These are phyloP conservation scores for Drosophila picticornis DNA, from an alignment of 2,888 invertebrate genomes.

Conservation along the genomic window DNA sequence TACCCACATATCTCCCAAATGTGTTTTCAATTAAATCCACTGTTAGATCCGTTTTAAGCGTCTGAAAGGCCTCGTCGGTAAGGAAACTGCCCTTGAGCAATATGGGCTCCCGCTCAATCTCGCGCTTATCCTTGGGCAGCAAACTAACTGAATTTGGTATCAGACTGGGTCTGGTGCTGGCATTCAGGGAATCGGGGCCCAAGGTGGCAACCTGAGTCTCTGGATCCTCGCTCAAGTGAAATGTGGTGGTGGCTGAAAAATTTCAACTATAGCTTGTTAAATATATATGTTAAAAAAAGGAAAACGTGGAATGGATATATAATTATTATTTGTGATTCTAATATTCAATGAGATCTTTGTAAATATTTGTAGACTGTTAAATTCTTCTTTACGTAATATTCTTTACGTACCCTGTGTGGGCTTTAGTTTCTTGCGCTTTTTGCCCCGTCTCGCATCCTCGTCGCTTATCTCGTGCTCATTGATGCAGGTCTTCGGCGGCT, in stretches of 20 bases:
- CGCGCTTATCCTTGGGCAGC: slow-evolving; percentile 78
- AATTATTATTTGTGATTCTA: background rate
- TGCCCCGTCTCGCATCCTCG: slow-evolving; percentile 86
- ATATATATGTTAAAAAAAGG: background rate
- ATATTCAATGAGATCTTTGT: background rate
- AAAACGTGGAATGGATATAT: background rate
- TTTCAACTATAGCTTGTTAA: background rate
- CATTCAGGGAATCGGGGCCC: slow-evolving; percentile 89
- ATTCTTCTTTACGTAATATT: background rate
- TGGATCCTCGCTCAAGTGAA: slow-evolving; percentile 87
- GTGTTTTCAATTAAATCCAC: slow-evolving; percentile 84
- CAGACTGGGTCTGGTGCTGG: slow-evolving; percentile 89
- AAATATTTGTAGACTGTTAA: background rate
- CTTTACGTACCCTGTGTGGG: slow-evolving; percentile 67
- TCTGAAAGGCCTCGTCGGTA: slow-evolving; percentile 84
- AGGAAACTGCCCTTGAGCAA: slow-evolving; percentile 84
- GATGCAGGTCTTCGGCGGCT: slow-evolving; percentile 77
- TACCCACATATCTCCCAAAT: slow-evolving; percentile 83
- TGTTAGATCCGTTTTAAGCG: slow-evolving; percentile 83
- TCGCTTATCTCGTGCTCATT: slow-evolving; percentile 83
- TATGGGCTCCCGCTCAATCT: slow-evolving; percentile 82
- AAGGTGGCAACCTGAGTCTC: slow-evolving; percentile 90
- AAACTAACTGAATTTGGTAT: slow-evolving; percentile 85
- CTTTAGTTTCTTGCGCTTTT: slow-evolving; percentile 86
- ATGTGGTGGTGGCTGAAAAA: slow-evolving; percentile 74